Conservation (phyloP, 2,888 invertebrate species). For the Alviniconcha strummeri region DNA sequence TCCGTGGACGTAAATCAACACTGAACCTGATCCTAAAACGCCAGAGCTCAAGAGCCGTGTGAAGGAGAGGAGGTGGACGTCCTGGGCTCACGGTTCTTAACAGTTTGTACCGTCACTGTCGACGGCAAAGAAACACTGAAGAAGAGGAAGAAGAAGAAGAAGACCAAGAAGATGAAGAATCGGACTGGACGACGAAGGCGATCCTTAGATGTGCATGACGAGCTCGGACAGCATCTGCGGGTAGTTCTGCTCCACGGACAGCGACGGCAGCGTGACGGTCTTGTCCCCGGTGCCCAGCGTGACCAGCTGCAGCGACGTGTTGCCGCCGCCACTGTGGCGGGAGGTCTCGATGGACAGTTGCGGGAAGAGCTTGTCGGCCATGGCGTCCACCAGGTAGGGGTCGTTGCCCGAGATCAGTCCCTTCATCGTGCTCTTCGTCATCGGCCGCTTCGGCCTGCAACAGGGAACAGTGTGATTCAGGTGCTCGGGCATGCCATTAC, state of each 20-base stretch:
- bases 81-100: no score
- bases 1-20: no score
- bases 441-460: constrained; percentile 51
- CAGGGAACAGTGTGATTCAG: neutral
- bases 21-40: no score
- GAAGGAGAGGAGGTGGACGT: no score
- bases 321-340: constrained; percentile 49
- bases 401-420: constrained; percentile 74
- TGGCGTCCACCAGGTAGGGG: constrained; percentile 74
- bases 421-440: constrained; percentile 52
- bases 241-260: constrained; percentile 75
- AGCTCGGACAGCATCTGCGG: constrained; percentile 76
- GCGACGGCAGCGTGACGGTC: constrained; percentile 72
- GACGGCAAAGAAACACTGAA: no score
- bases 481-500: no score
- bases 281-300: constrained; percentile 73
- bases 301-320: constrained; percentile 68
- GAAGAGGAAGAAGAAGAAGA: no score
- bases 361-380: constrained; percentile 74
- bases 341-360: constrained; percentile 64
- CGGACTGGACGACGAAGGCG: no score
- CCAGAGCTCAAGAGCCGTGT: no score
- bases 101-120: no score
- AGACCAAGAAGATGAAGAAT: no score
- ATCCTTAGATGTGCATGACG: constrained; percentile 72